Evolutionary conservation across 2,888 invertebrate genomes (phyloP).

Genomic region (Gisinianus flammeolus): DNA sequence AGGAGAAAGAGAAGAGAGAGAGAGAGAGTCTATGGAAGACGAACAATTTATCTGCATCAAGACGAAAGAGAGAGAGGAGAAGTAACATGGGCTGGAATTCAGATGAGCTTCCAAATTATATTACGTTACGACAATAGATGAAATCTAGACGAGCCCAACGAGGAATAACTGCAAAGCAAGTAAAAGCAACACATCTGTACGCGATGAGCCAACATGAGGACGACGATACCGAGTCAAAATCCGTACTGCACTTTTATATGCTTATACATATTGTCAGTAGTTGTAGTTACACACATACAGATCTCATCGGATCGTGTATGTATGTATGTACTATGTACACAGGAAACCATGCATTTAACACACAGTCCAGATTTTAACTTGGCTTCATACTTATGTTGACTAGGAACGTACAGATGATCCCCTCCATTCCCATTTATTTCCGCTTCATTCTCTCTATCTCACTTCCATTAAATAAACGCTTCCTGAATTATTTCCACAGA

Average conservation of each 20-base stretch:
- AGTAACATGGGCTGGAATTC: slow-evolving; percentile 28
- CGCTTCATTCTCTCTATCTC: slow-evolving; percentile 7
- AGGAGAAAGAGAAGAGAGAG: not conserved
- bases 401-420: slow-evolving; percentile 41
- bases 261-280: too few species aligned
- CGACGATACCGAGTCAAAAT: too few species aligned
- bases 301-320: too few species aligned
- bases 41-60: slow-evolving; percentile 36
- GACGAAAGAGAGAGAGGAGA: not conserved
- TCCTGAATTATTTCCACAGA: slow-evolving; percentile 18
- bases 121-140: slow-evolving; percentile 41
- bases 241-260: too few species aligned
- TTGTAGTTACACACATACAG: too few species aligned
- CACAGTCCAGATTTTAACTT: too few species aligned
- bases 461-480: slow-evolving; percentile 34
- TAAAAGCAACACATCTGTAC: slow-evolving; percentile 43
- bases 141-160: slow-evolving; percentile 40
- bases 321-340: too few species aligned
- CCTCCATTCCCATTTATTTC: slow-evolving; percentile 39
- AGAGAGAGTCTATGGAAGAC: slow-evolving; percentile 7
- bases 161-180: slow-evolving; percentile 35
- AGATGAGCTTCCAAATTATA: slow-evolving; percentile 39
- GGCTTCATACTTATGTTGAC: too few species aligned
- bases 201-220: too few species aligned
- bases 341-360: too few species aligned